Conservation (phyloP, 2,888 invertebrate species). For the Neoitamus cyanurus region DNA sequence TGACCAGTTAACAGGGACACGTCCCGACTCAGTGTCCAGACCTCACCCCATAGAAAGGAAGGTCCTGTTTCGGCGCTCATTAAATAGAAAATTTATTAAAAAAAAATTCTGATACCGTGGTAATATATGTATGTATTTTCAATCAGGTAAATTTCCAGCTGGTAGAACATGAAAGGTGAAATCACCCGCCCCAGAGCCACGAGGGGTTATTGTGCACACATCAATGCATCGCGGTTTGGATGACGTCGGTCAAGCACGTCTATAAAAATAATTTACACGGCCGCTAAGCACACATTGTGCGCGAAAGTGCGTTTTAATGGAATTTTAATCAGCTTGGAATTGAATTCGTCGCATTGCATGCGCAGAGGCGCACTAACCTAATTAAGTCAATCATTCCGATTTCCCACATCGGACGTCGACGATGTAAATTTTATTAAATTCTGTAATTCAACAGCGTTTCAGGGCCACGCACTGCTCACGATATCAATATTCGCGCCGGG, state of each 20-base stretch:
- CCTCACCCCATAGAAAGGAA: background rate
- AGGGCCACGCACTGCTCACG: background rate
- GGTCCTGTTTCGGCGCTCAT: background rate
- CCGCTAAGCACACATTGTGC: background rate
- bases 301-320: background rate
- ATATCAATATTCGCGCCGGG: background rate
- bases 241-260: background rate
- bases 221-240: background rate
- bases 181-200: background rate
- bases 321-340: slow-evolving; percentile 35
- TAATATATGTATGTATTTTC: background rate
- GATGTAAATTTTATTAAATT: slow-evolving; percentile 26
- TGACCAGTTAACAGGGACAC: background rate
- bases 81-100: background rate
- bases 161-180: background rate
- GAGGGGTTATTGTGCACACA: background rate
- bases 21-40: background rate
- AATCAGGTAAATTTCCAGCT: background rate
- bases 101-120: background rate
- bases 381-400: slow-evolving; percentile 29
- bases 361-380: slow-evolving; percentile 33
- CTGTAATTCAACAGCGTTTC: background rate
- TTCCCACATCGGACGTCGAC: background rate
- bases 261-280: background rate
- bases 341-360: slow-evolving; percentile 9